A percentile compares a stretch with the other conserved stretches of the same genome.
These are phyloP conservation scores for Lagopus muta DNA, from an alignment of 2,113 vertebrate genomes.

Conservation along the genomic window DNA sequence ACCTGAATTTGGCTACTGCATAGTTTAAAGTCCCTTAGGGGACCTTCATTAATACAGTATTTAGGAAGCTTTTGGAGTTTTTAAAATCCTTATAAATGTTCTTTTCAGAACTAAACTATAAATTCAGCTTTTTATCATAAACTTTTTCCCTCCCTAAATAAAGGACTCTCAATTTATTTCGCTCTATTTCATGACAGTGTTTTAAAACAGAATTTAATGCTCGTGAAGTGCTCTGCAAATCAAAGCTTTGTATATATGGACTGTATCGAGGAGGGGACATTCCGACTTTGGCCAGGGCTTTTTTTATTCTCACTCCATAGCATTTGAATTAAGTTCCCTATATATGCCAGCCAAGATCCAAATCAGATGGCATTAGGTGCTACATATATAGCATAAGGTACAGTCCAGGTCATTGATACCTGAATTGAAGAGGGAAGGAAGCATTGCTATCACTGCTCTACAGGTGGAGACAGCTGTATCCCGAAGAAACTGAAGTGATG, in stretches of 20 bases:
- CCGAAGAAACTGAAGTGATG: not conserved
- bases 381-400: not conserved
- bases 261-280: not conserved
- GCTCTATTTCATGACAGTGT: not conserved
- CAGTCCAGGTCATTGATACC: not conserved
- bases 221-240: not conserved
- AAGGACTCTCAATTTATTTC: not conserved
- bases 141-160: constrained; percentile 3
- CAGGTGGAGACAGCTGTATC: not conserved
- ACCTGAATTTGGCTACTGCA: constrained; percentile 51
- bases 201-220: constrained; percentile 17
- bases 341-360: not conserved
- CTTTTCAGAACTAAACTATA: constrained; percentile 12
- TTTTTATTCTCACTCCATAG: not conserved
- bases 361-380: not conserved
- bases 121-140: constrained; percentile 31
- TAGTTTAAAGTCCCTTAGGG: constrained; percentile 26
- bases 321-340: not conserved
- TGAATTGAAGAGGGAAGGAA: not conserved
- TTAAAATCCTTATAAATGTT: constrained; percentile 30
- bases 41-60: not conserved
- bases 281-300: not conserved
- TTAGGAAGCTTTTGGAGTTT: constrained; percentile 31
- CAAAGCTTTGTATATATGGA: not conserved
- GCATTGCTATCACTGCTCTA: not conserved